A percentile compares a stretch with the other conserved stretches of the same genome.
Conservation (phyloP, 2,113 vertebrate species). For the Edolisoma coerulescens region DNA sequence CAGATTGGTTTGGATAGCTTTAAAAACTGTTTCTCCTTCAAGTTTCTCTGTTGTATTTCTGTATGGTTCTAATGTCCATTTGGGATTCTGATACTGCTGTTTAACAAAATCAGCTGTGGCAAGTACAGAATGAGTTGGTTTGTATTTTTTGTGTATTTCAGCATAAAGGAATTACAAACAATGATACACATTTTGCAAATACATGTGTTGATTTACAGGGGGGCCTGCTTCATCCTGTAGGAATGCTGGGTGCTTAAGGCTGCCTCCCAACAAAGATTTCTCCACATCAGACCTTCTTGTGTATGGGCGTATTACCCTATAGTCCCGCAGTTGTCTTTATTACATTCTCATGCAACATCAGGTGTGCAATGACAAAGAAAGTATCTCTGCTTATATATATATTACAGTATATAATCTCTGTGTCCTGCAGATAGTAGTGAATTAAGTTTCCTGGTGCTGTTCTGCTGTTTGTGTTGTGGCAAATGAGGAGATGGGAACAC, state of each 20-base stretch:
- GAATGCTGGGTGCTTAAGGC: background rate
- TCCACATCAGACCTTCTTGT: background rate
- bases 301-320: background rate
- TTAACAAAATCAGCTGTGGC: background rate
- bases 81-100: background rate
- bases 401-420: background rate
- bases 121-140: background rate
- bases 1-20: background rate
- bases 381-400: background rate
- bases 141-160: background rate
- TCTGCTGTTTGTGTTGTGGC: background rate
- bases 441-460: background rate
- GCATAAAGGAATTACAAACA: background rate
- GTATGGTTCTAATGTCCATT: background rate
- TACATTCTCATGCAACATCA: background rate
- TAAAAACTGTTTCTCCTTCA: background rate
- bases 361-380: background rate
- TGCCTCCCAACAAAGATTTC: background rate
- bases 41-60: background rate
- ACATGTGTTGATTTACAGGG: rapidly evolving
- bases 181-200: background rate
- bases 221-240: background rate
- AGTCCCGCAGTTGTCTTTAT: background rate
- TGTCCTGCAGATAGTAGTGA: background rate
- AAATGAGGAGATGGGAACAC: background rate